Conservation (phyloP, 2,797 vertebrate species). For the Hipposideros larvatus region DNA sequence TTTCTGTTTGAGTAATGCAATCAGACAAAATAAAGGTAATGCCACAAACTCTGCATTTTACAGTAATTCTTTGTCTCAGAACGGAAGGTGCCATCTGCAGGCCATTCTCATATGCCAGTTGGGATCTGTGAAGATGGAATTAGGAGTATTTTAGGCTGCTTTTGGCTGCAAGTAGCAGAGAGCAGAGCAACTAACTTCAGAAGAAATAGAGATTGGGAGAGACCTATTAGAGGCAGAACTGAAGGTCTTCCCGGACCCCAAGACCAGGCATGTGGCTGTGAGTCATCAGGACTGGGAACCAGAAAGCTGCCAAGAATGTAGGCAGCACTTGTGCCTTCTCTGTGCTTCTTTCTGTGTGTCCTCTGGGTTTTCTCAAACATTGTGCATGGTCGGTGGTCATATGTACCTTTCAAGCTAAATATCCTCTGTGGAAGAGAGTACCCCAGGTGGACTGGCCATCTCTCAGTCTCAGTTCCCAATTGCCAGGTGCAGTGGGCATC, state of each 20-base stretch:
- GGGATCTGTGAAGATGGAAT: background rate
- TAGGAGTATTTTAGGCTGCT: background rate
- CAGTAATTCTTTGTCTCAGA: conserved; percentile 51
- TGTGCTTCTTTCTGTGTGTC: background rate
- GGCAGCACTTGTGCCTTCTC: rapidly evolving
- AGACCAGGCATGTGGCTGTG: background rate
- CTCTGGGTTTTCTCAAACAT: rapidly evolving
- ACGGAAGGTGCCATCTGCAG: conserved; percentile 60
- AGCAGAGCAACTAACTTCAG: background rate
- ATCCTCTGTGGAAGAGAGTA: background rate
- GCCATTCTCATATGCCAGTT: background rate
- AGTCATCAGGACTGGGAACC: no score
- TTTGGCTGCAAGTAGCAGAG: background rate
- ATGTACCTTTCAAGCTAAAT: background rate
- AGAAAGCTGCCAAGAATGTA: rapidly evolving
- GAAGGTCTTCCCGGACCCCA: background rate
- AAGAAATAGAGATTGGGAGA: background rate
- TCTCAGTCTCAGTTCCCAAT: no score
- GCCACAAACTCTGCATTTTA: conserved; percentile 35
- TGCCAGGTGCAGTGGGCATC: background rate
- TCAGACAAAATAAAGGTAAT: conserved; percentile 81
- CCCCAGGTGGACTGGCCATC: background rate
- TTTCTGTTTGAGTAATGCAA: conserved; percentile 80
- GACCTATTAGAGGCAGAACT: background rate
- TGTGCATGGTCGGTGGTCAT: rapidly evolving